A percentile compares a stretch with the other conserved stretches of the same genome.
Evolutionary conservation across 2,113 vertebrate species (phyloP).

Genomic region (Aix galericulata): DNA sequence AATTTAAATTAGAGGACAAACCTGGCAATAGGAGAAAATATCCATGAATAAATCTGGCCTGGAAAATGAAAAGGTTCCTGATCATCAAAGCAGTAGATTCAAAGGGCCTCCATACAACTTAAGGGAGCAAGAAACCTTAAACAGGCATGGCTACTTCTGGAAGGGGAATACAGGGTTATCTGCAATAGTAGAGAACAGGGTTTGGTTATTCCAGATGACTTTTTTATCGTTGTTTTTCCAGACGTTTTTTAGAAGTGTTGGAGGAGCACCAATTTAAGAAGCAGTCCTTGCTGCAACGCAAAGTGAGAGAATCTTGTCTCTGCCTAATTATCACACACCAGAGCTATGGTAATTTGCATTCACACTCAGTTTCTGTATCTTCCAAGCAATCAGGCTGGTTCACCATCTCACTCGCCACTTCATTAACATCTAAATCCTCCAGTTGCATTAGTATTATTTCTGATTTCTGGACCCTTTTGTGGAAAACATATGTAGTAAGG

Average conservation of each 20-base stretch:
- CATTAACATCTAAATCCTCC: not conserved
- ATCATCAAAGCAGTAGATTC: not conserved
- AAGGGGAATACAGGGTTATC: not conserved
- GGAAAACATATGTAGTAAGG: not conserved
- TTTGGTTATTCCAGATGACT: not conserved
- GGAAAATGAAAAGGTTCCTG: not conserved
- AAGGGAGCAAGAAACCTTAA: not conserved
- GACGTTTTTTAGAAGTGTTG: not conserved
- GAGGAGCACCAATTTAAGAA: not conserved
- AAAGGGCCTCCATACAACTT: not conserved
- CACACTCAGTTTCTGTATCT: not conserved
- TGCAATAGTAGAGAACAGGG: not conserved
- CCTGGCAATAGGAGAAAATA: not conserved
- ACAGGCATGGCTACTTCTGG: not conserved
- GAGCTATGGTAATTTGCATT: not conserved
- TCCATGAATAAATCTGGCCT: fast-evolving
- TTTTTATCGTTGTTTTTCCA: not conserved
- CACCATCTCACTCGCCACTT: not conserved
- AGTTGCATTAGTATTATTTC: fast-evolving
- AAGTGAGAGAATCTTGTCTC: not conserved
- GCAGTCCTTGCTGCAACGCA: not conserved
- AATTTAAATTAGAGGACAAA: not conserved
- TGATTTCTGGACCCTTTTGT: not conserved
- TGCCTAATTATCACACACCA: not conserved
- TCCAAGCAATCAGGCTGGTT: not conserved